Evolutionary conservation across 2,113 vertebrate genomes (phyloP), one percentile per base, ranked within the genome.

Genomic region (Sitta europaea): DNA sequence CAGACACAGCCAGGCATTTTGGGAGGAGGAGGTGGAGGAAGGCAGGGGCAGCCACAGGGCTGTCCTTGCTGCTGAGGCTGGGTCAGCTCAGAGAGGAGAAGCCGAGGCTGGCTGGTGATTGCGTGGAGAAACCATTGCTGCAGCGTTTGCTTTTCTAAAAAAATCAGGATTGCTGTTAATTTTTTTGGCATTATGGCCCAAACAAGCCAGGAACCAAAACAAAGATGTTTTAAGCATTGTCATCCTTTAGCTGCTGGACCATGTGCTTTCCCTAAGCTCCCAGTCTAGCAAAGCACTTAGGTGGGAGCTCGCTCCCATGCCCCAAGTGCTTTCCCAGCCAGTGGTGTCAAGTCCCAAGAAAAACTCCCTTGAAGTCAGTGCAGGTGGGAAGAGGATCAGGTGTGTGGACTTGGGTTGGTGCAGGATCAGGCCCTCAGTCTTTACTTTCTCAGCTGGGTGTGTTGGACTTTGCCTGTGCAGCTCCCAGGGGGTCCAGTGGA

Each of bases 401-500:
- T 48, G 65, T 3, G 3, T 68, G 91, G 95, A 33, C 82, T 86
- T 65, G 61, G 74, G 80, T 27, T 33, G 75, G 86, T 82, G 77
- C 82, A 88, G 63, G 93, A 85, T 91, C 89, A 82, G 92, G 81
- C 79, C 93, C 80, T 89, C 1, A 1, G 78, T 83, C 76, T 92
- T 74, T 28, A 53, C 68, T 83, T 96, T 94, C 72, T 95, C 65
- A 54, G 2, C 65, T 86, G 1, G 5, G 78, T 94, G 94, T n/a
- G 71, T 90, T 92, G 95, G 96, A 90, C 93, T 94, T 92, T 84
- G 67, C 86, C 84, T 71, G 12, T 95, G 92, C 91, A 88, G 92
- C 82, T 95, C 86, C 95, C 91, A 48, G 75, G 71, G 74, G 58
- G 53, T 55, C 73, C 38, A 11, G 63, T 42, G 94, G 95, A 88